phyloP scores from a whole-genome alignment of 2,797 vertebrate genomes.

The Alectoris magna region DNA sequence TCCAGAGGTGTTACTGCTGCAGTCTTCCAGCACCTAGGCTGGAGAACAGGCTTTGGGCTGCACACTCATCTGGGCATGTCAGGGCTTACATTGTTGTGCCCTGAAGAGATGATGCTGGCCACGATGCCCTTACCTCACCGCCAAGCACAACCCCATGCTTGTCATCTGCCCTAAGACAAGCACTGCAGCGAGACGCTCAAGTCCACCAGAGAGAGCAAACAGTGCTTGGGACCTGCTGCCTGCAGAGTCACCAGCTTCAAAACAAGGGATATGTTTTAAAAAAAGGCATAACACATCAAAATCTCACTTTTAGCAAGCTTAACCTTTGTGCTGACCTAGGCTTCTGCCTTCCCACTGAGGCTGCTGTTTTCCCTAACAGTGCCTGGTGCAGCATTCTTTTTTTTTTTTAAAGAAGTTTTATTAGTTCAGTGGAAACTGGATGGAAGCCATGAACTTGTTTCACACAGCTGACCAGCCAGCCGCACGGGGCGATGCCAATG shows the following conservation, averaged over 20 bases:
- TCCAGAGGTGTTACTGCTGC: neutral
- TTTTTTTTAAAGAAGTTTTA: conserved; percentile 26
- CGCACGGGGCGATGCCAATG: conserved; percentile 48
- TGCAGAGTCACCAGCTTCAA: neutral
- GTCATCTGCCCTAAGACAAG: neutral
- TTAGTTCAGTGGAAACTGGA: conserved; percentile 70
- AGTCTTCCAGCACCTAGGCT: neutral
- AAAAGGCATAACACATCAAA: neutral
- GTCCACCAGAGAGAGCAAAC: neutral
- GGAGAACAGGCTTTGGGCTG: neutral
- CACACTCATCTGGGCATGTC: neutral
- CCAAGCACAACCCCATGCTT: neutral
- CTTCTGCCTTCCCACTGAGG: neutral
- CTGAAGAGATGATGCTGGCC: neutral
- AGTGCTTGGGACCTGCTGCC: neutral
- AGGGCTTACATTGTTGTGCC: neutral
- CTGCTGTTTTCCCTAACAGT: neutral
- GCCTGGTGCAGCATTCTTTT: conserved; percentile 32
- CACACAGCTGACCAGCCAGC: conserved; percentile 63
- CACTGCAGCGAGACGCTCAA: neutral
- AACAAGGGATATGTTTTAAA: neutral
- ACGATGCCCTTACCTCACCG: accelerated
- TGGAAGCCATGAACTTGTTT: conserved; percentile 60
- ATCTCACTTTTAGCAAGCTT: neutral
- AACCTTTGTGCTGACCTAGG: neutral